Evolutionary conservation across 2,797 vertebrate genomes (phyloP).

Genomic region (Tinamus major): DNA sequence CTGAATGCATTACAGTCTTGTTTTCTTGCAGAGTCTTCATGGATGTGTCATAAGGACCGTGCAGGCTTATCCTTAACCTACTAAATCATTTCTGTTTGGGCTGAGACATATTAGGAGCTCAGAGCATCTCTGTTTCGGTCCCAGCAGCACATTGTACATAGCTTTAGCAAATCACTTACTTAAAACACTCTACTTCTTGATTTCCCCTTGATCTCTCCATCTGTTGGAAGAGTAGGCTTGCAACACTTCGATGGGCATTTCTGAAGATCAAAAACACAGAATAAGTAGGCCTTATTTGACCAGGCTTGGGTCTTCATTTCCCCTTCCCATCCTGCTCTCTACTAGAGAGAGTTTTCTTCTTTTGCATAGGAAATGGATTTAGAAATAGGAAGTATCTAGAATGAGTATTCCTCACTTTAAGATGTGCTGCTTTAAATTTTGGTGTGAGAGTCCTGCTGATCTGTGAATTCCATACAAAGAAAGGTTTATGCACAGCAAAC

Average conservation of each 20-base stretch:
- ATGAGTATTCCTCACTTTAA: neutral
- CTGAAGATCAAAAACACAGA: neutral
- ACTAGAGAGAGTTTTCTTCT: neutral
- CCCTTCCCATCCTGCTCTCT: neutral
- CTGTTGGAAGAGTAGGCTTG: neutral
- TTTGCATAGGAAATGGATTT: neutral
- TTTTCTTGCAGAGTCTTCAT: neutral
- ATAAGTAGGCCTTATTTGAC: neutral
- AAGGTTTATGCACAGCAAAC: neutral
- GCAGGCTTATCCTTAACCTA: neutral
- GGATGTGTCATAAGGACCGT: neutral
- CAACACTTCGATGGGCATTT: neutral
- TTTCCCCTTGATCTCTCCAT: neutral
- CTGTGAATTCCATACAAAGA: neutral
- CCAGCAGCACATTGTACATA: neutral
- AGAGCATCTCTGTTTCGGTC: neutral
- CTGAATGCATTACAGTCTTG: neutral
- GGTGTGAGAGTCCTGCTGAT: neutral
- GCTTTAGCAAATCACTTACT: neutral
- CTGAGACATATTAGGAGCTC: neutral
- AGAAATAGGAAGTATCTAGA: neutral
- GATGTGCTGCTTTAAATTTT: neutral
- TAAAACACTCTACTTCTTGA: neutral
- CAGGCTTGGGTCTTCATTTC: neutral
- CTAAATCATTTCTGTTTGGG: neutral